Evolutionary conservation across 1,140 invertebrate genomes (phyloP).

Genomic region (Drosophila baimaii): DNA sequence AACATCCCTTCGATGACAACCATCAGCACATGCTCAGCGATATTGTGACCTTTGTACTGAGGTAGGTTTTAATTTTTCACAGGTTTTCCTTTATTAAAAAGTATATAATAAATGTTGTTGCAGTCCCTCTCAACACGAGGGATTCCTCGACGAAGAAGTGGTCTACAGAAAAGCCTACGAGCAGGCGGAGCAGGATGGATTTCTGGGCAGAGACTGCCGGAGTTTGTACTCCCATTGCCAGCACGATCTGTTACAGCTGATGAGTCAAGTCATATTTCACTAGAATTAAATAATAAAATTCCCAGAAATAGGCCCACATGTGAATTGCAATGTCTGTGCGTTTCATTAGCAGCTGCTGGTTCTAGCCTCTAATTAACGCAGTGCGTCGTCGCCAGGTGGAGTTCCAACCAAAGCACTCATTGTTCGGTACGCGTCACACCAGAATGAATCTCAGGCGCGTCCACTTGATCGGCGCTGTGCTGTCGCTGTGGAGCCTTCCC

Average conservation of each 20-base stretch:
- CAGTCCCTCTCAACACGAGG: conserved; percentile 75
- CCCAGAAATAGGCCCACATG: conserved; percentile 5
- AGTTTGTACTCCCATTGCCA: conserved; percentile 64
- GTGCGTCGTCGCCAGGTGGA: conserved; percentile 20
- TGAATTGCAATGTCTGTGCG: conserved; percentile 43
- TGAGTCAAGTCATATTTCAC: conserved; percentile 59
- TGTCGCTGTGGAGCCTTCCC: conserved; percentile 16
- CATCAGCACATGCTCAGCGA: conserved; percentile 68
- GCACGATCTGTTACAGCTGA: conserved; percentile 48
- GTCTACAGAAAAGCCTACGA: conserved; percentile 67
- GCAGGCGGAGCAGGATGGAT: conserved; percentile 69
- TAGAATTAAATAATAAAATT: conserved; percentile 23
- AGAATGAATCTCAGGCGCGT: conserved; percentile 51
- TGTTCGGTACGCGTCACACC: conserved; percentile 20
- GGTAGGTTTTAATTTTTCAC: conserved; percentile 39
- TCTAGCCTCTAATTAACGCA: conserved; percentile 55
- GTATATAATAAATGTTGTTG: neutral
- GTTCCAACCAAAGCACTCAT: neutral
- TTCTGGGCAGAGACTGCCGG: conserved; percentile 60
- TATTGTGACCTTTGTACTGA: conserved; percentile 73
- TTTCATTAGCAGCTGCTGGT: conserved; percentile 64
- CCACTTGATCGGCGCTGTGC: conserved; percentile 27
- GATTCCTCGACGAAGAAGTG: conserved; percentile 62
- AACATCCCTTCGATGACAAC: conserved; percentile 74
- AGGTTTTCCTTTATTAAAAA: neutral